These are phyloP conservation scores for Clarias macrocephalus DNA, from an alignment of 2,113 vertebrate species.

Conservation along the genomic window DNA sequence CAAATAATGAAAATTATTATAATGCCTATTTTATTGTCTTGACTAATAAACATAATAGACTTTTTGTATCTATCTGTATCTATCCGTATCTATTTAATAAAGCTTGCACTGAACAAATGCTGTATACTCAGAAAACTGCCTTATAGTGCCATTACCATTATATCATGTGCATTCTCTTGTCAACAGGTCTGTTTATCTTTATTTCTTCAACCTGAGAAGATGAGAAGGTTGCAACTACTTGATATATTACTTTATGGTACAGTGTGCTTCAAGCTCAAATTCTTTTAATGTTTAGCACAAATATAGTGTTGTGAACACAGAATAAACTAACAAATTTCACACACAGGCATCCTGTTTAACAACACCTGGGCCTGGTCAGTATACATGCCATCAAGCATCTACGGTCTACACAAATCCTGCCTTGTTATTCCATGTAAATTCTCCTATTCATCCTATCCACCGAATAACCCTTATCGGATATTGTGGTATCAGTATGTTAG, in stretches of 20 bases:
- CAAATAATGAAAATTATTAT: too few relatives aligned
- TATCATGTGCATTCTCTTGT: not conserved
- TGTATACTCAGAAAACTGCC: too few relatives aligned
- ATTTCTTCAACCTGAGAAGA: not conserved
- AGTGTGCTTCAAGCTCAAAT: not conserved
- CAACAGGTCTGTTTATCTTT: not conserved
- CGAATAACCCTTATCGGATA: conserved; percentile 12
- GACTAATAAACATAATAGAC: too few relatives aligned
- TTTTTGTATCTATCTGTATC: too few relatives aligned
- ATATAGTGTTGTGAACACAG: not conserved
- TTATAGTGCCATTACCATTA: not conserved
- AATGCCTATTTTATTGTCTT: too few relatives aligned
- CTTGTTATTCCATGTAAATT: conserved; percentile 66
- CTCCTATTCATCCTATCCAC: conserved; percentile 50
- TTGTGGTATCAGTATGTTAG: conserved; percentile 63
- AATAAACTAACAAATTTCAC: not conserved
- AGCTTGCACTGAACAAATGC: too few relatives aligned
- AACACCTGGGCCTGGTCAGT: conserved; percentile 53
- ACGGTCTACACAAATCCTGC: conserved; percentile 58
- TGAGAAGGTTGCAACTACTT: conserved; percentile 15
- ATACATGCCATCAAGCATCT: conserved; percentile 47
- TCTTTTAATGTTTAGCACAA: not conserved
- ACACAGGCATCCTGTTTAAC: conserved; percentile 47
- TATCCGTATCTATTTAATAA: too few relatives aligned
- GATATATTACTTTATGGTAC: conserved; percentile 37